Base-by-base conservation (phyloP, 2,888 invertebrate genomes). In the Melinaea menophilus region DNA sequence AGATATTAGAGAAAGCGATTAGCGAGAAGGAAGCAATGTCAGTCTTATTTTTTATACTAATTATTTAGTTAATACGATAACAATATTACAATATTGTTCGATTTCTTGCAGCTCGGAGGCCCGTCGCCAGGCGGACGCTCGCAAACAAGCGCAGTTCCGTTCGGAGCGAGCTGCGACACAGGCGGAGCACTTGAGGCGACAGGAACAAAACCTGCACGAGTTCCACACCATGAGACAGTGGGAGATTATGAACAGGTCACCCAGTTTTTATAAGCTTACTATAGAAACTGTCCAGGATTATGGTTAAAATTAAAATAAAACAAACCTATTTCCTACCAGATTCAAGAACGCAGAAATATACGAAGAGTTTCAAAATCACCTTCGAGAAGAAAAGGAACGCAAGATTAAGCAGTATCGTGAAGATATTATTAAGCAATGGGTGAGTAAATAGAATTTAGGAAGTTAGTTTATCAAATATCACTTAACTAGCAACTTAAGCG, bases 171-270 rank as follows among this genome's bases (percentile, higher is more conserved):
- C 78, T 11, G 80, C 81, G 34, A 69, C 72, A 34, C 78, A 83
- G 31, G 70, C 76, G 60, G 69, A 81, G 69, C 81, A 74, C 75
- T 79, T 85, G 71, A 73, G 69, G 12, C 84, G 86, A 11, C 84
- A 91, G 71, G 75, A 69, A 59, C 76, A 71, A 59, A 73, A 82
- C 0, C 64, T 79, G 64, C 81, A 79, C 63, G 79, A 86, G 56
- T 72, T 81, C 64, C 72, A 84, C 66, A 92, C 91, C 68, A 72
- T 80, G 70, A 77, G 82, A 47, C 90, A 91, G 73, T 93, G 92
- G 92, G 91, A 91, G 65, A 81, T 92, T 72, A 80, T 92, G 78
- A 93, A 93, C 75, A 85, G 88, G 89, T 85, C 51, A 31, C 9
- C 22, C 4, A 22, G 31, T 41, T 41, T 4, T 7, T 41, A 9